Base-by-base conservation (phyloP, 2,888 invertebrate genomes). In the Heterodera filipjevi region DNA sequence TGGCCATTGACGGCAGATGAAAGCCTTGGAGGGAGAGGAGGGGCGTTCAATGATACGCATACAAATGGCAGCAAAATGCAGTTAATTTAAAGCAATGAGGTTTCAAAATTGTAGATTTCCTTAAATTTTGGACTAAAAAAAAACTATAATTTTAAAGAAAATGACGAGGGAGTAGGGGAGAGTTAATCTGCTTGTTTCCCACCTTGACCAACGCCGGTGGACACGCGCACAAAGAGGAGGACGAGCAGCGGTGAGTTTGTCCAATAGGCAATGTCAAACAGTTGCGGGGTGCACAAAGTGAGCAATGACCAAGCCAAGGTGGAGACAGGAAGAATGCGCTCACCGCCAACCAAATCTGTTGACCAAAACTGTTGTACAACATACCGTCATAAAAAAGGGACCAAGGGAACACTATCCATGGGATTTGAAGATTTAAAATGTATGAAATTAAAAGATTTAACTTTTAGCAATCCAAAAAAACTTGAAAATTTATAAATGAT, bases 1-100 rank as follows among this genome's bases (percentile, higher is more conserved):
- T 93, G 76, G 93, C 93, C 91, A 93, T 92, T 85, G 93, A 92
- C 74, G 93, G 93, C 90, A 93, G 93, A 89, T 93, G 93, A 70
- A 93, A 92, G 76, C 93, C 92, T 91, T 85, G 77, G 49, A 49
- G 49, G 16, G 49, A 19, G 8, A 49, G 49, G 49, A 0, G 49
- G 16, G 44, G 12, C 5, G 5, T 44, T 44, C 44, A 49, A 19
- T 32, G 1, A n/a, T 1, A 14, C 3, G 19, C 30, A 19, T 5
- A 22, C 22, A 76, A 76, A 66, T 22, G 27, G 3, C 27, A n/a
- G 1, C 68, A 30, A 68, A 33, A 33, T n/a, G n/a, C n/a, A n/a
- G n/a, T n/a, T n/a, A n/a, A n/a, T n/a, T n/a, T n/a, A n/a, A n/a
- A n/a, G n/a, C n/a, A n/a, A n/a, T n/a, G n/a, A n/a, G n/a, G n/a